phyloP scores from a whole-genome alignment of 2,888 invertebrate species.

The Myathropa florea region DNA sequence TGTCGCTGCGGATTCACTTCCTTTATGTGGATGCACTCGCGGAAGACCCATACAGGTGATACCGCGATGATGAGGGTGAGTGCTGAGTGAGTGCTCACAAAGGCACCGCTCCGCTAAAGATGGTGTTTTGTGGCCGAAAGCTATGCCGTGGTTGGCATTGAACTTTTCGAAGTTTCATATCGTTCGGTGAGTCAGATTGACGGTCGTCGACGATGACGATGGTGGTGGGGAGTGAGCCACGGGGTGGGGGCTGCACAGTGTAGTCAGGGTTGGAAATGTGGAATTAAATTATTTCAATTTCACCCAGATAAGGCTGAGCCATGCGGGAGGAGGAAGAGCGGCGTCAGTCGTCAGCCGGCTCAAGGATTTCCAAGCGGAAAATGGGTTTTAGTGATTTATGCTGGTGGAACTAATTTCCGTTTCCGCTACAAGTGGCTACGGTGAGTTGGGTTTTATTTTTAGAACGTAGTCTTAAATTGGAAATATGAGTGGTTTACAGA shows the following conservation, averaged over 20 bases:
- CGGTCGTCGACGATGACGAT: not conserved
- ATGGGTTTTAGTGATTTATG: constrained; percentile 44
- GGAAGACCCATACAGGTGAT: not conserved
- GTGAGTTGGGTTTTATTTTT: constrained; percentile 7
- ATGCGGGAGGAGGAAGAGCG: constrained; percentile 50
- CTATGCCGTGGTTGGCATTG: constrained; percentile 41
- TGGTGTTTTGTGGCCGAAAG: constrained; percentile 11
- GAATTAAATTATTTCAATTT: constrained; percentile 45
- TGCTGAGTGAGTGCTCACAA: not conserved
- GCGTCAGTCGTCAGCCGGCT: constrained; percentile 19
- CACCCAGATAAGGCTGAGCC: constrained; percentile 29
- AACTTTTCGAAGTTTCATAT: constrained; percentile 36
- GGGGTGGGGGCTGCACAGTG: not conserved
- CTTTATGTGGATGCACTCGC: not conserved
- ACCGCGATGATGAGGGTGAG: not conserved
- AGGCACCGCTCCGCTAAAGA: constrained; percentile 7
- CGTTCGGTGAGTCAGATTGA: constrained; percentile 23
- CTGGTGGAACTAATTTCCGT: constrained; percentile 69
- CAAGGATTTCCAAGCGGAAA: constrained; percentile 58
- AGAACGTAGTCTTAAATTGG: constrained; percentile 5
- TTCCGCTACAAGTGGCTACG: constrained; percentile 52
- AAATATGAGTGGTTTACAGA: not conserved
- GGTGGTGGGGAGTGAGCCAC: not conserved
- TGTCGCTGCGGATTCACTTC: not conserved
- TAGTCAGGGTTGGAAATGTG: constrained; percentile 53